Percentiles rank a stretch among this genome's conserved stretches.
phyloP scores from a whole-genome alignment of 1,140 invertebrate species.

The Hyposmocoma kahamanoa region DNA sequence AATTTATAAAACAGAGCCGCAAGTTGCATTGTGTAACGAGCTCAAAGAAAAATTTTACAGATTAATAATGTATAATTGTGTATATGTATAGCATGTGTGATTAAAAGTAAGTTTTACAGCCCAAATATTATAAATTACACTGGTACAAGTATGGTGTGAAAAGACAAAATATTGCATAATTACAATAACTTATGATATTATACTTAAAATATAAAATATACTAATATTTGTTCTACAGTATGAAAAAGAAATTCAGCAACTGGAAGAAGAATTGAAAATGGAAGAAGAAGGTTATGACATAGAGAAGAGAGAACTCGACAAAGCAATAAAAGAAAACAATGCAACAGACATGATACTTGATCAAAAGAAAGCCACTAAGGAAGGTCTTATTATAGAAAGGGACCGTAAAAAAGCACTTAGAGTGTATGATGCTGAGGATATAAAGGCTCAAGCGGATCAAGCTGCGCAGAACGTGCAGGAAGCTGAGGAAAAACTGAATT shows the following conservation, averaged over 20 bases:
- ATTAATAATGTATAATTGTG: too few relatives aligned
- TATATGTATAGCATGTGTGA: too few relatives aligned
- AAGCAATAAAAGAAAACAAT: slow-evolving; percentile 33
- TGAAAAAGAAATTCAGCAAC: slow-evolving; percentile 30
- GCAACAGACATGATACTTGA: slow-evolving; percentile 40
- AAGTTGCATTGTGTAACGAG: too few relatives aligned
- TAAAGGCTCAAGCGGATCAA: slow-evolving; percentile 36
- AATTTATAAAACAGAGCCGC: too few relatives aligned
- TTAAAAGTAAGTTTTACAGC: too few relatives aligned
- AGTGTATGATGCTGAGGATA: slow-evolving; percentile 57
- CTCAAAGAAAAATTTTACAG: too few relatives aligned
- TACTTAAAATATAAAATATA: background rate
- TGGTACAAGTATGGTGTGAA: too few relatives aligned
- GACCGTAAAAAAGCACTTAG: slow-evolving; percentile 39
- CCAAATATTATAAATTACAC: too few relatives aligned
- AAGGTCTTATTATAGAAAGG: slow-evolving; percentile 36
- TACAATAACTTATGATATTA: background rate
- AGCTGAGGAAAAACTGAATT: slow-evolving; percentile 38
- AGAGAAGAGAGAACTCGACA: slow-evolving; percentile 39
- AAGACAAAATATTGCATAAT: too few relatives aligned
- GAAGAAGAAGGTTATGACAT: slow-evolving; percentile 38
- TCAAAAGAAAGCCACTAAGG: slow-evolving; percentile 41
- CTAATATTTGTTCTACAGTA: background rate
- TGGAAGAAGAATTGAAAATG: slow-evolving; percentile 46
- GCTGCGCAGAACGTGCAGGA: slow-evolving; percentile 43